These are phyloP conservation scores for Diogma glabrata DNA, from an alignment of 2,888 invertebrate species.

Conservation along the genomic window DNA sequence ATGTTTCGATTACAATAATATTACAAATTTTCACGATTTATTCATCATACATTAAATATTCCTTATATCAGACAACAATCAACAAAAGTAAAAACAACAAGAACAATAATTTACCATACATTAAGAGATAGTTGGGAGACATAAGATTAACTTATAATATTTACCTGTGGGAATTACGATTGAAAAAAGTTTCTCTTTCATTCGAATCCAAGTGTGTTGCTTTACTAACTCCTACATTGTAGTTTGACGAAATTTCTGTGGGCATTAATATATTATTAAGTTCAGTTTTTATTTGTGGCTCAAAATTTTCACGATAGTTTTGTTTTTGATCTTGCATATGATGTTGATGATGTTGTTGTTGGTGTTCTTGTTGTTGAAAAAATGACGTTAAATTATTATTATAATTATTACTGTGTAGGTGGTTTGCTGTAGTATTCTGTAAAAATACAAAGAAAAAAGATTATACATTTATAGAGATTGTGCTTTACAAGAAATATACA, in stretches of 20 bases:
- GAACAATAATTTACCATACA: too few relatives aligned
- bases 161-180: conserved; percentile 9
- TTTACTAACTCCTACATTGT: conserved; percentile 8
- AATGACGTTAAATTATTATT: conserved; percentile 15
- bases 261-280: conserved; percentile 5
- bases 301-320: conserved; percentile 22
- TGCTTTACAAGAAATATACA: too few relatives aligned
- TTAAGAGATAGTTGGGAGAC: too few relatives aligned
- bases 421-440: conserved; percentile 5
- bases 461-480: too few relatives aligned
- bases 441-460: too few relatives aligned
- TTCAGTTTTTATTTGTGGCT: conserved; percentile 25
- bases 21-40: too few relatives aligned
- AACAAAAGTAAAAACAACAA: too few relatives aligned
- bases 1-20: too few relatives aligned
- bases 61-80: too few relatives aligned
- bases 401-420: conserved; percentile 2
- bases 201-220: conserved; percentile 1
- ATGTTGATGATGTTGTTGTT: conserved; percentile 19
- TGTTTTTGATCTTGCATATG: conserved; percentile 21
- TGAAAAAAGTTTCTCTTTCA: conserved; percentile 12
- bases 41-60: too few relatives aligned
- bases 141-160: too few relatives aligned
- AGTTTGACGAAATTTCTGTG: conserved; percentile 10
- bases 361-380: conserved; percentile 25